Evolutionary conservation across 2,113 vertebrate genomes (phyloP).

Genomic region (Rhynchopsitta pachyrhyncha): DNA sequence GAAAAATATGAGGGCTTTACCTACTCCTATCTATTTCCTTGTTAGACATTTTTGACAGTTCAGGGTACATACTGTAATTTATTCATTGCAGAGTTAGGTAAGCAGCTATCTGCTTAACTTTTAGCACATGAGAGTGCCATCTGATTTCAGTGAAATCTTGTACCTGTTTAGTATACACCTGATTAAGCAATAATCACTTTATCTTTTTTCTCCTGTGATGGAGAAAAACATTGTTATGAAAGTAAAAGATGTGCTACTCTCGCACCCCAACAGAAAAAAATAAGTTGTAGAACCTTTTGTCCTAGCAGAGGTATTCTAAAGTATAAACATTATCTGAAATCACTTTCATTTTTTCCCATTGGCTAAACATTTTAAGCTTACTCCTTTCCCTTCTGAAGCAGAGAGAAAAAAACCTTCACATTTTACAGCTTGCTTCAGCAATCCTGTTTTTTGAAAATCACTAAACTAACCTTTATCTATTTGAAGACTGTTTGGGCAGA

Average conservation of each 20-base stretch:
- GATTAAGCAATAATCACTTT: neutral
- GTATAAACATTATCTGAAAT: neutral
- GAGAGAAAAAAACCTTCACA: neutral
- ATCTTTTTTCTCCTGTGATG: neutral
- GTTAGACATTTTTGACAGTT: neutral
- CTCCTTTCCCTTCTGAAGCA: neutral
- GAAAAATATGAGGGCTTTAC: neutral
- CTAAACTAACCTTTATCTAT: neutral
- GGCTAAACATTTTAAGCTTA: neutral
- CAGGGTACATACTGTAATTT: neutral
- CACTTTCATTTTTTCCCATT: neutral
- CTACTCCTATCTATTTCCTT: neutral
- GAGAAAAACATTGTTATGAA: neutral
- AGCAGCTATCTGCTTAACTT: neutral
- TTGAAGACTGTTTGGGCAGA: neutral
- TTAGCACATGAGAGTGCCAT: neutral
- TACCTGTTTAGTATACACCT: neutral
- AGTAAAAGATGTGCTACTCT: neutral
- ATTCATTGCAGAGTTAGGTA: neutral
- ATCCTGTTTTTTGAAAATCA: neutral
- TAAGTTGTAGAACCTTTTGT: neutral
- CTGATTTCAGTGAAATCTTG: neutral
- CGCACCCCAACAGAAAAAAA: neutral
- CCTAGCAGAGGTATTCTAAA: neutral
- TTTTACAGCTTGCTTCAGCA: neutral